These are phyloP conservation scores for Pyxicephalus adspersus DNA, from an alignment of 2,113 vertebrate species.

Conservation along the genomic window DNA sequence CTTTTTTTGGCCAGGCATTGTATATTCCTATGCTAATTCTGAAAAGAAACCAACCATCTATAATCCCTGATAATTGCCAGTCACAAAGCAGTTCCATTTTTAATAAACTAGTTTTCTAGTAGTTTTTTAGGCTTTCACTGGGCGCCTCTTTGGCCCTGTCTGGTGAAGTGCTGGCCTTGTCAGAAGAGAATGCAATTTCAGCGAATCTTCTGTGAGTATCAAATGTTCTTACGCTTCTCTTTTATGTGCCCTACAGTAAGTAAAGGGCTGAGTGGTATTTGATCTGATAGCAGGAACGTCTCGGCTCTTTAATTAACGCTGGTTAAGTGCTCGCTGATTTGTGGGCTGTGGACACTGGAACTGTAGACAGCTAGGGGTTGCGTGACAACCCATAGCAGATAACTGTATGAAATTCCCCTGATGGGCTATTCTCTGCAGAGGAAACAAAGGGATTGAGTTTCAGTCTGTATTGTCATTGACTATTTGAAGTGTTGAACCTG, in stretches of 20 bases:
- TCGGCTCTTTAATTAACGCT: slow-evolving; percentile 32
- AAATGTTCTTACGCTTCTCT: not conserved
- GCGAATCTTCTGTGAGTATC: not conserved
- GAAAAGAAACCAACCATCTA: too few species aligned
- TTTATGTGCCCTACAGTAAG: not conserved
- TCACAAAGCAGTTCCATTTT: too few species aligned
- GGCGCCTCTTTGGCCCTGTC: not conserved
- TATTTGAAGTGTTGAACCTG: not conserved
- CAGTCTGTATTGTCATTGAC: slow-evolving; percentile 25
- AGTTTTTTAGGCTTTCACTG: not conserved
- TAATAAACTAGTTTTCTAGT: not conserved
- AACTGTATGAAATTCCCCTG: not conserved
- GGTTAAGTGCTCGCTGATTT: slow-evolving; percentile 7
- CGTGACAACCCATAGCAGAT: slow-evolving; percentile 25
- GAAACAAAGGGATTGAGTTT: slow-evolving; percentile 21
- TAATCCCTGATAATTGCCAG: too few species aligned
- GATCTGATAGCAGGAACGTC: slow-evolving; percentile 9
- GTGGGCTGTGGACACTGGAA: not conserved
- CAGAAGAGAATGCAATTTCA: not conserved
- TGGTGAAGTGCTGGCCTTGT: not conserved
- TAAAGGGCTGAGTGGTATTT: not conserved
- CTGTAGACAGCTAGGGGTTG: slow-evolving; percentile 22
- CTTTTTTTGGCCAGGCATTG: too few species aligned
- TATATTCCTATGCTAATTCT: too few species aligned
- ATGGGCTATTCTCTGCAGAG: not conserved